Evolutionary conservation across 2,888 invertebrate genomes (phyloP).

Genomic region (Drosophila rellima): DNA sequence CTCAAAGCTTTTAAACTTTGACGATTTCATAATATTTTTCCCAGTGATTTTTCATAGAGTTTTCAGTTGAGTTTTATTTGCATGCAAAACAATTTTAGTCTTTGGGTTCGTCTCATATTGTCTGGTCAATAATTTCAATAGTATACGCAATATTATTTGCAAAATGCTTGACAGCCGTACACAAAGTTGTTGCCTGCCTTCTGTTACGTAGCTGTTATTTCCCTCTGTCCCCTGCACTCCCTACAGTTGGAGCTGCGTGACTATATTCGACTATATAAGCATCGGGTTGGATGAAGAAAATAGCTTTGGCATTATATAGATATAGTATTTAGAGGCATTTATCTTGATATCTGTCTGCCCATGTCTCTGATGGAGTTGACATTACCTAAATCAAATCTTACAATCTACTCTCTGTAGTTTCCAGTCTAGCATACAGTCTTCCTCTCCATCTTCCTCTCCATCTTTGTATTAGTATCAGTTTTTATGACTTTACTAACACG

Average conservation of each 20-base stretch:
- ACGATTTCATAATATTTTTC: conserved; percentile 28
- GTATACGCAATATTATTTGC: conserved; percentile 68
- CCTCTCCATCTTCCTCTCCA: conserved; percentile 2
- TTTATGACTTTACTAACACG: conserved; percentile 59
- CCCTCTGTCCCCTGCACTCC: background rate
- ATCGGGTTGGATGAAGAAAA: conserved; percentile 12
- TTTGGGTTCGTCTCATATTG: conserved; percentile 32
- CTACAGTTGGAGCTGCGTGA: conserved; percentile 42
- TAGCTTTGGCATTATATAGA: conserved; percentile 51
- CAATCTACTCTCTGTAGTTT: conserved; percentile 7
- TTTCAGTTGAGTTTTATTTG: conserved; percentile 32
- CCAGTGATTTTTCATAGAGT: conserved; percentile 16
- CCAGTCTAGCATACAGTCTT: background rate
- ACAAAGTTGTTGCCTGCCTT: conserved; percentile 39
- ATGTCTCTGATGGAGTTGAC: conserved; percentile 19
- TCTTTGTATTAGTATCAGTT: conserved; percentile 12
- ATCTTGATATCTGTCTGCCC: conserved; percentile 29
- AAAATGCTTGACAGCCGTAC: conserved; percentile 52
- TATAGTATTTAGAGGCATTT: conserved; percentile 36
- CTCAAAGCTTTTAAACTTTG: background rate
- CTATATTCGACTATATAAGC: conserved; percentile 22
- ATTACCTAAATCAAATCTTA: conserved; percentile 16
- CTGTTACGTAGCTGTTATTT: conserved; percentile 45
- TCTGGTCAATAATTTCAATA: conserved; percentile 58
- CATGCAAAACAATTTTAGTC: conserved; percentile 39